Evolutionary conservation across 2,797 vertebrate species (phyloP), one percentile per base, ranked within the genome.

Genomic region (Lophura swinhoii): DNA sequence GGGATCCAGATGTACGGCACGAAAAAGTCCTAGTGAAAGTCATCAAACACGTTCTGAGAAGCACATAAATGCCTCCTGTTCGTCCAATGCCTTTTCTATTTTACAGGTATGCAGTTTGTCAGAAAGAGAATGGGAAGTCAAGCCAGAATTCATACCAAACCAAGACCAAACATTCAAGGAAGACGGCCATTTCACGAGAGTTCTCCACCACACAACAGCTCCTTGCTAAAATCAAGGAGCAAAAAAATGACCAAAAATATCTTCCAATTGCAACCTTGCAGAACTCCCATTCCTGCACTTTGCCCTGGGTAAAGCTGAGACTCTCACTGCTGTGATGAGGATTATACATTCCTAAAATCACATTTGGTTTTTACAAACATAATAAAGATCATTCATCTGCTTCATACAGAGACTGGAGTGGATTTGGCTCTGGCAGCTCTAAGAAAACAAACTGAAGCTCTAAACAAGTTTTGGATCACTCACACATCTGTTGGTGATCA

Each of bases 1-100:
- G 58, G 76, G 76, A 90, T 83, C 83, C 95, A 94, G 94, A 96
- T 93, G 88, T 77, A 56, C 33, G 17, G n/a, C 66, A 67, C 5
- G 37, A 80, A 80, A 55, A 73, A 31, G 23, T 43, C 10, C 16
- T 10, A 48, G 44, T 33, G 62, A 73, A 90, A 78, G 41, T 74
- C 67, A 43, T 68, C 58, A 51, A 71, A 46, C 24, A 35, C 1
- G 1, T 7, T 67, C 22, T 51, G 81, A 90, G 73, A 23, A 79
- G 48, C 46, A 35, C 6, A 51, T 26, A 63, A 51, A 68, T 2
- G 16, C 28, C 24, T 35, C 71, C 8, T 2, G 26, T 26, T 60
- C 55, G 66, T 20, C 24, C 55, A 17, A 1, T 1, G 8, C 53
- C 62, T 18, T 66, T 28, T 58, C 31, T 31, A 33, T 15, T 37